A percentile compares a stretch with the other conserved stretches of the same genome.
phyloP scores from a whole-genome alignment of 2,797 vertebrate species.

The Threskiornis aethiopicus region DNA sequence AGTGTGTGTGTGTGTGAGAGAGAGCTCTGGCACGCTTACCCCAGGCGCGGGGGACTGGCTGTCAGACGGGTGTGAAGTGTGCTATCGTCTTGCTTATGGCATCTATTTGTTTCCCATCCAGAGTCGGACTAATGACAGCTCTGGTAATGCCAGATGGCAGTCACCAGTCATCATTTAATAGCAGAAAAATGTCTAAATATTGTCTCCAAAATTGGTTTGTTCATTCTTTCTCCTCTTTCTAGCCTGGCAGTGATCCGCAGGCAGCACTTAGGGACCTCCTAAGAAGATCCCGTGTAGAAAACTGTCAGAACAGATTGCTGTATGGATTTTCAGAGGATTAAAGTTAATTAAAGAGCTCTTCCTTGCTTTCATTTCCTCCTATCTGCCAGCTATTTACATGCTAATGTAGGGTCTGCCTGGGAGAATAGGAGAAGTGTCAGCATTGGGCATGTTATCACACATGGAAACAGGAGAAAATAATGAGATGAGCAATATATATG shows the following conservation, averaged over 20 bases:
- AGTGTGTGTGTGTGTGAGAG: background rate
- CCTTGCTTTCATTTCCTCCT: slow-evolving; percentile 73
- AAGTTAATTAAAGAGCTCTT: slow-evolving; percentile 84
- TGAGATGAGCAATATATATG: slow-evolving; percentile 33
- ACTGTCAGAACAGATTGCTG: slow-evolving; percentile 72
- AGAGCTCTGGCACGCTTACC: background rate
- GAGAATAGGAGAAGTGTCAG: slow-evolving; percentile 67
- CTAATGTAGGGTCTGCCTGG: slow-evolving; percentile 73
- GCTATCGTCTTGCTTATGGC: background rate
- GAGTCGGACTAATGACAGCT: slow-evolving; percentile 20
- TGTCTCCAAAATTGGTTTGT: background rate
- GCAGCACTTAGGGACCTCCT: slow-evolving; percentile 56
- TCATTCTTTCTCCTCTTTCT: background rate
- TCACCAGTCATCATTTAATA: slow-evolving; percentile 3
- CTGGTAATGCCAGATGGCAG: slow-evolving; percentile 46
- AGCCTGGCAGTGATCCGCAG: slow-evolving; percentile 32
- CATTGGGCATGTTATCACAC: slow-evolving; percentile 56
- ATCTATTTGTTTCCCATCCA: slow-evolving; percentile 3
- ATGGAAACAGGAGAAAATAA: slow-evolving; percentile 59
- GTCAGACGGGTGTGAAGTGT: background rate
- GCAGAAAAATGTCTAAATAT: slow-evolving; percentile 10
- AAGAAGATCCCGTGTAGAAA: slow-evolving; percentile 63
- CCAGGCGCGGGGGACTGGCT: background rate
- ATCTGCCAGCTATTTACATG: slow-evolving; percentile 83
- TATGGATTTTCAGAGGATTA: slow-evolving; percentile 80